Evolutionary conservation across 2,888 invertebrate species (phyloP), one percentile per base, ranked within the genome.

Genomic region (Diaperis boleti): DNA sequence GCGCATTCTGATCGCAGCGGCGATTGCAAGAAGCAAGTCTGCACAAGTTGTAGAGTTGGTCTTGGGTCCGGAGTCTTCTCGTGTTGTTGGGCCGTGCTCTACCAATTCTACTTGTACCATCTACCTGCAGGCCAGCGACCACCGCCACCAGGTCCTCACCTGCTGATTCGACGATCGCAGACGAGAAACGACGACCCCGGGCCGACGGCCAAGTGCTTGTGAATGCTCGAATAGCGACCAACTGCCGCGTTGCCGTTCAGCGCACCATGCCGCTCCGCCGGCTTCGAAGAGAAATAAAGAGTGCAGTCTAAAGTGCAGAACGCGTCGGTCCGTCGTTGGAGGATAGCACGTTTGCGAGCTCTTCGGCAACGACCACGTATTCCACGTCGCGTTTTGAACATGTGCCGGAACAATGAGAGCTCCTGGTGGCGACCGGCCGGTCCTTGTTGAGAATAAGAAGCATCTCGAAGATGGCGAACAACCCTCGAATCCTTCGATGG

Each of bases 1-100:
- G 49, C 50, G 57, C 57, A 62, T 62, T 70, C 68, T 71, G 71
- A 71, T 71, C 70, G 64, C 62, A 62, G 59, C 50, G 61, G 65
- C 69, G 70, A 68, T 69, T 70, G 69, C 64, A 18, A 13, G 41
- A n/a, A 18, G 18, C 41, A 41, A 22, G 33, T 6, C 33, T 26
- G 42, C n/a, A n/a, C 35, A 35, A 42, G 44, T 44, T 44, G 10
- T 13, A 22, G 10, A n/a, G 26, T 33, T 8, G 18, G 41, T 18
- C 15, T 14, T 17, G 35, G 15, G 39, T 15, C 3, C 15, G 6
- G n/a, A 49, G 14, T 11, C 13, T 50, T 50, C 37, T 37, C 52
- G 52, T 52, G 52, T 39, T 22, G n/a, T n/a, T n/a, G n/a, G n/a
- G n/a, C n/a, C n/a, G n/a, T n/a, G n/a, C n/a, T n/a, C n/a, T n/a